Conservation (phyloP, 2,113 vertebrate genomes). For the Cavia aperea region DNA sequence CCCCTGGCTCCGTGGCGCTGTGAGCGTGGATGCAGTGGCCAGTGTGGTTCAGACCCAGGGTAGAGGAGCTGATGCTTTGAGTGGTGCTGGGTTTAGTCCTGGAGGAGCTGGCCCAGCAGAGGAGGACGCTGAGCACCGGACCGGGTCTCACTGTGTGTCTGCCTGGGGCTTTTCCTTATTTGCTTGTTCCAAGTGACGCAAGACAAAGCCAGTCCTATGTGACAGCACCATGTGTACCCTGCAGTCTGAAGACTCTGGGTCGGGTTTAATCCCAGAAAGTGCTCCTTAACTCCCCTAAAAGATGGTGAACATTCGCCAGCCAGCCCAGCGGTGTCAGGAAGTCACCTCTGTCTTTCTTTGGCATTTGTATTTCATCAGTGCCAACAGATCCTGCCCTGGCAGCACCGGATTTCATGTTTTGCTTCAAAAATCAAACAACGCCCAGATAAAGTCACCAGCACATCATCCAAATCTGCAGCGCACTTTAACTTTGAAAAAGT, state of each 20-base stretch:
- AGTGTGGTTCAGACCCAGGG: not conserved
- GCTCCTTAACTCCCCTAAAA: rapidly evolving
- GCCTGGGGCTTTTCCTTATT: not conserved
- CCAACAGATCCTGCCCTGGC: rapidly evolving
- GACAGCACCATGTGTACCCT: rapidly evolving
- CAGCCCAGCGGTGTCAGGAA: rapidly evolving
- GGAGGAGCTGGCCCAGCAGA: rapidly evolving
- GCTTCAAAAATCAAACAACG: not conserved
- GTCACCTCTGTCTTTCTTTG: rapidly evolving
- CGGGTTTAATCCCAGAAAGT: rapidly evolving
- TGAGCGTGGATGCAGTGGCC: not conserved
- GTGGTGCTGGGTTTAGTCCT: rapidly evolving
- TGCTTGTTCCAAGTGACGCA: rapidly evolving
- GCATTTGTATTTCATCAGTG: rapidly evolving
- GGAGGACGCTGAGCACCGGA: rapidly evolving
- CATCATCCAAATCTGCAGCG: not conserved
- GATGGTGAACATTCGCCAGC: rapidly evolving
- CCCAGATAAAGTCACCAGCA: rapidly evolving
- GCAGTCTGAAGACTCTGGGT: not conserved
- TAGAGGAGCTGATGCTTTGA: rapidly evolving
- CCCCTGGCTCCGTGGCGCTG: no score
- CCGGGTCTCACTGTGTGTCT: rapidly evolving
- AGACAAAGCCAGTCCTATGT: no score
- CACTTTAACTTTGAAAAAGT: not conserved
- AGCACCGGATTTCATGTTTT: rapidly evolving